Conservation (phyloP, 2,113 vertebrate genomes). For the Phrynosoma blainvillii region DNA sequence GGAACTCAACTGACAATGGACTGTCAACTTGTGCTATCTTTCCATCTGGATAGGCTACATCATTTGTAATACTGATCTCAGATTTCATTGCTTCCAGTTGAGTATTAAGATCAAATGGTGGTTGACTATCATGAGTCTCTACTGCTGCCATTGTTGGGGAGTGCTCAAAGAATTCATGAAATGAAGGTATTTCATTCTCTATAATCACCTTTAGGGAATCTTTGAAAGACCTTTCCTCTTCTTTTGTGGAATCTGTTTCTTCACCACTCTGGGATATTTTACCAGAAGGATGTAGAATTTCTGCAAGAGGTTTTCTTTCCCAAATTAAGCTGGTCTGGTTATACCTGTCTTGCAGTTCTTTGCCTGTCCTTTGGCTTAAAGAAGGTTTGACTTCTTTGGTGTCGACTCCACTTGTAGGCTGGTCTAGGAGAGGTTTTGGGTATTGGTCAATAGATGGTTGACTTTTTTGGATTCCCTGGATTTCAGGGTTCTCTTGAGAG, state of each 20-base stretch:
- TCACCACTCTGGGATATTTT: too few species aligned
- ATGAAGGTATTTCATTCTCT: too few species aligned
- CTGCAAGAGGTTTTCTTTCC: slow-evolving; percentile 5
- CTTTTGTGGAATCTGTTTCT: not conserved
- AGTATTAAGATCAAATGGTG: not conserved
- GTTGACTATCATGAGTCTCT: not conserved
- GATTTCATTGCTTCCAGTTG: not conserved
- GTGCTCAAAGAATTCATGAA: not conserved
- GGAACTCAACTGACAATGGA: not conserved
- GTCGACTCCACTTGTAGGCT: not conserved
- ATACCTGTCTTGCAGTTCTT: not conserved
- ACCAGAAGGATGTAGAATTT: not conserved
- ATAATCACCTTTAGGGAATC: too few species aligned
- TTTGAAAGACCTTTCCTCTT: not conserved
- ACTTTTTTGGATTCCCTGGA: not conserved
- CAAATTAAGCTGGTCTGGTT: slow-evolving; percentile 14
- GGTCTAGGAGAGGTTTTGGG: not conserved
- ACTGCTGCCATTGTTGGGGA: not conserved
- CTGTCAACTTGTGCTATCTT: not conserved
- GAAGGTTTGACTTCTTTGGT: not conserved
- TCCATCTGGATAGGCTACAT: not conserved
- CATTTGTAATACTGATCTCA: not conserved
- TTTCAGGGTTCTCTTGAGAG: too few species aligned
- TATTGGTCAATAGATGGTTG: not conserved
- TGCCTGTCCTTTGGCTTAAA: not conserved